A percentile compares a stretch with the other conserved stretches of the same genome.
These are phyloP conservation scores for Zonitis immaculata DNA, from an alignment of 2,888 invertebrate genomes.

Conservation along the genomic window DNA sequence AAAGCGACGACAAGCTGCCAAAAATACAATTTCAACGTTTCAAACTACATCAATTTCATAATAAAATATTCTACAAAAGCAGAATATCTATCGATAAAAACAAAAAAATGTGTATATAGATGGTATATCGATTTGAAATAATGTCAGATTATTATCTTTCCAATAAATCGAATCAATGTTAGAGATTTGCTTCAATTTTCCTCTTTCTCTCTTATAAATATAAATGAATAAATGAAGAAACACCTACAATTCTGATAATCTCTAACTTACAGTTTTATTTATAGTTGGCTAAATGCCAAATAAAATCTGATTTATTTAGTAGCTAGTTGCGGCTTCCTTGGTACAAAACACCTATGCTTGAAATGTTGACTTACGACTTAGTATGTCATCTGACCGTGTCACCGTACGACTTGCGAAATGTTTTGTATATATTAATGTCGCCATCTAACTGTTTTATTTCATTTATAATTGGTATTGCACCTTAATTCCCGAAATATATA, in stretches of 20 bases:
- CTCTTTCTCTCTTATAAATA: conserved; percentile 13
- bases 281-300: conserved; percentile 39
- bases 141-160: background rate
- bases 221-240: too few species aligned
- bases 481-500: conserved; percentile 31
- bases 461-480: conserved; percentile 41
- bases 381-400: conserved; percentile 44
- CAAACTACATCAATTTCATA: too few species aligned
- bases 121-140: too few species aligned
- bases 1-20: conserved; percentile 37
- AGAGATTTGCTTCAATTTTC: too few species aligned
- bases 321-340: conserved; percentile 42
- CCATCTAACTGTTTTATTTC: conserved; percentile 36
- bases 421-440: conserved; percentile 42
- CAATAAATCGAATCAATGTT: too few species aligned
- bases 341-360: conserved; percentile 43
- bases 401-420: conserved; percentile 40
- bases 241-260: conserved; percentile 15
- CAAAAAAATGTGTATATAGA: too few species aligned
- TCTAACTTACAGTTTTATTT: too few species aligned
- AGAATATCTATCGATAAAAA: too few species aligned
- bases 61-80: too few species aligned
- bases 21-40: conserved; percentile 36
- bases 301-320: conserved; percentile 41
- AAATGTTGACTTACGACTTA: conserved; percentile 40